phyloP scores from a whole-genome alignment of 1,140 invertebrate species.

The Thaumatotibia leucotreta region DNA sequence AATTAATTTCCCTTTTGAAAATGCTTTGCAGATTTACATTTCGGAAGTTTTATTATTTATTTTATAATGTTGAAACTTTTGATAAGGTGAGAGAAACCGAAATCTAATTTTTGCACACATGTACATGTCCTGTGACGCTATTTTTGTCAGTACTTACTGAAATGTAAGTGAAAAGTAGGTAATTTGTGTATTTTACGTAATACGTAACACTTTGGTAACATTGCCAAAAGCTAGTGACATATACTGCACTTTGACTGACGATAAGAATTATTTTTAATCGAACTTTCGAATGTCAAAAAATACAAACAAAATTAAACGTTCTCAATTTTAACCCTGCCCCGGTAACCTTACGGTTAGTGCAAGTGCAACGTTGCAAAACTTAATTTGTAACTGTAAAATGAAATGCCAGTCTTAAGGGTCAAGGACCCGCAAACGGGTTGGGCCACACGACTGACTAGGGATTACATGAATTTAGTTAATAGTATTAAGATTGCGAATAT shows the following conservation, averaged over 20 bases:
- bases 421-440: conserved; percentile 3
- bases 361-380: conserved; percentile 2
- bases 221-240: not conserved
- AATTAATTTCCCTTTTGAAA: too few relatives aligned
- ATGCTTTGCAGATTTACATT: too few relatives aligned
- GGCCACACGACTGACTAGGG: not conserved
- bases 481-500: not conserved
- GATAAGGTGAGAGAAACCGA: too few relatives aligned
- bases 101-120: too few relatives aligned
- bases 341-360: conserved; percentile 1
- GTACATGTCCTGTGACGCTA: too few relatives aligned
- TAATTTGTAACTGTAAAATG: not conserved
- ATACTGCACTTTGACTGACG: not conserved
- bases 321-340: conserved; percentile 1
- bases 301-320: not conserved
- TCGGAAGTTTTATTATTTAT: too few relatives aligned
- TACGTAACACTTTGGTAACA: too few relatives aligned
- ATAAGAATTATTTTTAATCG: not conserved
- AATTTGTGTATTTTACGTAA: too few relatives aligned
- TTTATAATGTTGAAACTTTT: too few relatives aligned
- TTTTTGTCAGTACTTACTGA: too few relatives aligned
- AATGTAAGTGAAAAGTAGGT: too few relatives aligned
- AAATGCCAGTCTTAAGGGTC: conserved; percentile 3
- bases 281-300: not conserved
- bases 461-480: not conserved